phyloP scores from a whole-genome alignment of 2,888 invertebrate genomes.

The Theretra japonica region DNA sequence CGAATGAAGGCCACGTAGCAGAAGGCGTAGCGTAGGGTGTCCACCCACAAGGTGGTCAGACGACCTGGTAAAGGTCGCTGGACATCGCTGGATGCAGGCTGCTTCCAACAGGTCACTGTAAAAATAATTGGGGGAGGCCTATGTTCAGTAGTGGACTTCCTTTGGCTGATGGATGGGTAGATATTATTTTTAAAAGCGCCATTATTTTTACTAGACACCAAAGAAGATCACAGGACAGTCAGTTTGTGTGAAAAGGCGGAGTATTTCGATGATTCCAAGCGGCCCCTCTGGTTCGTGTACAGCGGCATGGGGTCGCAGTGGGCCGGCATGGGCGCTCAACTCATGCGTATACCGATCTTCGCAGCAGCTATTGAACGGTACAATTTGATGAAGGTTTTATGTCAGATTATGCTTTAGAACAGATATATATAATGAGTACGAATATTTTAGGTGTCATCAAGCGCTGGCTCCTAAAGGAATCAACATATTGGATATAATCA shows the following conservation, averaged over 20 bases:
- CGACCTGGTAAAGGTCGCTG: too few relatives aligned
- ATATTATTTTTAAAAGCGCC: too few relatives aligned
- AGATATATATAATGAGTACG: not conserved
- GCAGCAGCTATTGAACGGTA: not conserved
- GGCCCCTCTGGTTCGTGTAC: conserved; percentile 30
- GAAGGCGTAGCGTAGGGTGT: too few relatives aligned
- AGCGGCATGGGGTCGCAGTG: conserved; percentile 25
- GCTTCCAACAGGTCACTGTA: too few relatives aligned
- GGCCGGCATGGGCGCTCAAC: not conserved
- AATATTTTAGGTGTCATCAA: conserved; percentile 36
- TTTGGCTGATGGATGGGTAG: too few relatives aligned
- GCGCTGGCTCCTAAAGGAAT: conserved; percentile 40
- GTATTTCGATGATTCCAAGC: conserved; percentile 25
- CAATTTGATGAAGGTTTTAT: too few relatives aligned
- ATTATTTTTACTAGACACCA: not conserved
- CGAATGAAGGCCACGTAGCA: too few relatives aligned
- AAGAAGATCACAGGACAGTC: conserved; percentile 18
- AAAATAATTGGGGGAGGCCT: too few relatives aligned
- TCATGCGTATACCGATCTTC: conserved; percentile 5
- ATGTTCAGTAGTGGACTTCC: too few relatives aligned
- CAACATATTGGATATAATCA: conserved; percentile 42
- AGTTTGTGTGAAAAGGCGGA: not conserved
- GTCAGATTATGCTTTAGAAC: too few relatives aligned
- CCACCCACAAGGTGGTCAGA: too few relatives aligned
- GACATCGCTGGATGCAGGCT: too few relatives aligned